Conservation (phyloP, 2,888 invertebrate genomes). For the Pyrocoelia pectoralis region DNA sequence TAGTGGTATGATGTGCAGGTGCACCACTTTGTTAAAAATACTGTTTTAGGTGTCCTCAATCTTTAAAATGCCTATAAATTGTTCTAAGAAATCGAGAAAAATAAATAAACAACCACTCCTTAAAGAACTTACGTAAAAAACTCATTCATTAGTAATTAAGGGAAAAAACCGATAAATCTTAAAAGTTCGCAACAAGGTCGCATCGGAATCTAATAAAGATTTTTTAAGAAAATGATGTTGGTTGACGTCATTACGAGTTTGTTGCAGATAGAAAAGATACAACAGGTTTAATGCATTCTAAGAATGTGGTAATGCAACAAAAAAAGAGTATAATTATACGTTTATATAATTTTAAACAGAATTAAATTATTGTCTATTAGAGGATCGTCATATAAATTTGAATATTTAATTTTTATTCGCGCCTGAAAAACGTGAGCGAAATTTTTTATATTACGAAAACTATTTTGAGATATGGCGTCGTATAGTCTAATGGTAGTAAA, state of each 20-base stretch:
- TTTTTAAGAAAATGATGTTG: neutral
- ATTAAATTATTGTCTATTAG: too few species aligned
- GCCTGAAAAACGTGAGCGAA: too few species aligned
- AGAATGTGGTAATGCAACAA: neutral
- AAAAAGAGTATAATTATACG: neutral
- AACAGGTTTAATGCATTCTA: conserved; percentile 1
- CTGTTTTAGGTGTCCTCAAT: too few species aligned
- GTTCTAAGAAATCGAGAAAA: neutral
- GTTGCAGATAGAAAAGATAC: neutral
- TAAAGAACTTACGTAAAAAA: neutral
- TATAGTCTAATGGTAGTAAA: too few species aligned
- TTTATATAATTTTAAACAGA: neutral
- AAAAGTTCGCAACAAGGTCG: neutral
- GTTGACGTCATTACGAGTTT: neutral
- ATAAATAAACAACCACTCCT: neutral
- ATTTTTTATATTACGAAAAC: too few species aligned
- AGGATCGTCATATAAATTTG: too few species aligned
- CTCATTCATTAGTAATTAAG: neutral
- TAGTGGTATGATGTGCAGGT: too few species aligned
- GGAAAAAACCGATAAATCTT: neutral
- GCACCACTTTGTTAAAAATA: too few species aligned
- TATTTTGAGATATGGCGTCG: too few species aligned
- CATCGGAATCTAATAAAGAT: neutral
- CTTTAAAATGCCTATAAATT: too few species aligned
- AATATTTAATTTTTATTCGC: too few species aligned